Conservation (phyloP, 2,113 vertebrate genomes). For the Lathamus discolor region DNA sequence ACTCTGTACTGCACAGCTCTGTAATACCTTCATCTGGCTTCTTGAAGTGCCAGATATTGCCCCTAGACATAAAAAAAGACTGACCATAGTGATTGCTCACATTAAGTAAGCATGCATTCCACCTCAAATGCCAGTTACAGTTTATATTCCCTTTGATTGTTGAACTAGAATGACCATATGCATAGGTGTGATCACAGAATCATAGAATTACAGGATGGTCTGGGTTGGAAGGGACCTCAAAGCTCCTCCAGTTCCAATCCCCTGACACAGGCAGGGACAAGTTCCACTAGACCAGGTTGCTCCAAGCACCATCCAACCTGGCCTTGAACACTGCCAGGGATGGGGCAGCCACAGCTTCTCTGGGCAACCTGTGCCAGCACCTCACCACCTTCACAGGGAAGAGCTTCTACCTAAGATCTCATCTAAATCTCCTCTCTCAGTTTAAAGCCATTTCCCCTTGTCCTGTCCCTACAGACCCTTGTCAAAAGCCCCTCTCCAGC, state of each 20-base stretch:
- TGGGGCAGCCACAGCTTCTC: neutral
- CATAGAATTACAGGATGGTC: neutral
- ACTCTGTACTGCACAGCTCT: neutral
- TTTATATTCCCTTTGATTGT: neutral
- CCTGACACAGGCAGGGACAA: neutral
- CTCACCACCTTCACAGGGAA: neutral
- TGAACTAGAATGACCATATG: neutral
- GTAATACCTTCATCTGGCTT: neutral
- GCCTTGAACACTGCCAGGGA: neutral
- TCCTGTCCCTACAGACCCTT: neutral
- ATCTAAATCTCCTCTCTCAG: neutral
- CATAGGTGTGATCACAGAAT: neutral
- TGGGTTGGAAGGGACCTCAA: neutral
- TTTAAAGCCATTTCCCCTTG: neutral
- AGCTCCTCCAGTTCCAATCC: neutral
- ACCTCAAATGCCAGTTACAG: neutral
- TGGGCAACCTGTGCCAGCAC: no score
- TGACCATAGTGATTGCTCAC: fast-evolving
- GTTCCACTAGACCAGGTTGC: neutral
- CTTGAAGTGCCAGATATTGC: neutral
- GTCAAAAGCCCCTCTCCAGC: neutral
- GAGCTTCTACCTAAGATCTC: neutral
- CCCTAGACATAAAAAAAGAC: neutral
- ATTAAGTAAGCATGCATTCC: neutral
- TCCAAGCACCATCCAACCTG: neutral